Percentiles rank a stretch among this genome's conserved stretches.
Evolutionary conservation across 2,888 invertebrate species (phyloP).

Genomic region (Thereva nobilitata): DNA sequence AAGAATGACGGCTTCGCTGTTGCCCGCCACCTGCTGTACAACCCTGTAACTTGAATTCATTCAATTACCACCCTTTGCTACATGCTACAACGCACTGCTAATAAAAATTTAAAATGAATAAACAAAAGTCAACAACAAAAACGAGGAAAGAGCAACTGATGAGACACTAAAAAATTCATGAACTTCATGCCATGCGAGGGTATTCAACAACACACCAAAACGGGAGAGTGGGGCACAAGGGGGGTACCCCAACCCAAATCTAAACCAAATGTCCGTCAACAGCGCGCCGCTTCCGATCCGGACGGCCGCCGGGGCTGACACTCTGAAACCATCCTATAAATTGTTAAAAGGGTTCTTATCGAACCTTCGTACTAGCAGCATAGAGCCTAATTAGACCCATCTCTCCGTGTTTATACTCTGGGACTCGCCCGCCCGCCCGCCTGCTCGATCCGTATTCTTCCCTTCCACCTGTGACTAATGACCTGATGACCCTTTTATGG

Average conservation of each 20-base stretch:
- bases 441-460: too few relatives aligned
- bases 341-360: too few relatives aligned
- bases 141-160: not conserved
- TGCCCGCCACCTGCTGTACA: conserved; percentile 87
- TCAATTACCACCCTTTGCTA: conserved; percentile 61
- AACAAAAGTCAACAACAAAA: not conserved
- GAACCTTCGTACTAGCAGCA: too few relatives aligned
- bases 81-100: conserved; percentile 34
- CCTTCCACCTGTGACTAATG: conserved; percentile 20
- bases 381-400: too few relatives aligned
- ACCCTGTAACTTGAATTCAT: conserved; percentile 88
- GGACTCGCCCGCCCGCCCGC: too few relatives aligned
- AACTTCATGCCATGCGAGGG: conserved; percentile 21
- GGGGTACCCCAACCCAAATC: too few relatives aligned
- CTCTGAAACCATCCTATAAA: too few relatives aligned
- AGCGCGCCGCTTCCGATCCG: too few relatives aligned
- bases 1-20: conserved; percentile 82
- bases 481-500: conserved; percentile 26
- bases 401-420: too few relatives aligned
- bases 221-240: not conserved
- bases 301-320: too few relatives aligned
- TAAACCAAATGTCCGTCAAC: too few relatives aligned
- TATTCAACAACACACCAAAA: not conserved
- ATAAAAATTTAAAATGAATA: conserved; percentile 21
- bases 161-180: conserved; percentile 28